Conservation (phyloP, 2,797 vertebrate species). For the Heterohyrax brucei region DNA sequence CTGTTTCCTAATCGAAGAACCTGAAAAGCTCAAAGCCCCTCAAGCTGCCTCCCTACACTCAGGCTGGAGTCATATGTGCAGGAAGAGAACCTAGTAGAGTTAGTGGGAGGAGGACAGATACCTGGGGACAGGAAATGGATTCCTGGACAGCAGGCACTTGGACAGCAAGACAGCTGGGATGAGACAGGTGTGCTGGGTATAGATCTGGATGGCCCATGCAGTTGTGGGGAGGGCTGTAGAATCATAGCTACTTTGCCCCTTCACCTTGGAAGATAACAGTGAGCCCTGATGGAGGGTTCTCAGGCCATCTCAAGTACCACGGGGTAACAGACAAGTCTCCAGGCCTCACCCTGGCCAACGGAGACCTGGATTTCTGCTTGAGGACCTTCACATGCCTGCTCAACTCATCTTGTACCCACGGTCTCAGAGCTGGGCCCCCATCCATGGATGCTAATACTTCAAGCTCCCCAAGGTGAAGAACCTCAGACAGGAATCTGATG, state of each 20-base stretch:
- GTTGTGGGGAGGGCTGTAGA: background rate
- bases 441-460: background rate
- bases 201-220: background rate
- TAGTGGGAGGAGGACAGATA: background rate
- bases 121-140: conserved; percentile 37
- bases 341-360: background rate
- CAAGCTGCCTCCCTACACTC: background rate
- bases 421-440: background rate
- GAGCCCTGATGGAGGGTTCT: background rate
- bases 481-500: background rate
- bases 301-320: background rate
- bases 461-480: background rate
- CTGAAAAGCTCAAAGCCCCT: background rate
- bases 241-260: background rate
- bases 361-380: background rate
- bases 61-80: conserved; percentile 2
- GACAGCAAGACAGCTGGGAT: background rate
- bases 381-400: background rate
- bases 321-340: background rate
- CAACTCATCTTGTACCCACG: too few relatives aligned
- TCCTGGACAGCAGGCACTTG: background rate
- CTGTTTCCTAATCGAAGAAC: conserved; percentile 20
- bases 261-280: background rate
- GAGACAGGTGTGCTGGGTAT: background rate
- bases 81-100: conserved; percentile 14